Conservation (phyloP, 2,113 vertebrate species). For the Smithornis capensis region DNA sequence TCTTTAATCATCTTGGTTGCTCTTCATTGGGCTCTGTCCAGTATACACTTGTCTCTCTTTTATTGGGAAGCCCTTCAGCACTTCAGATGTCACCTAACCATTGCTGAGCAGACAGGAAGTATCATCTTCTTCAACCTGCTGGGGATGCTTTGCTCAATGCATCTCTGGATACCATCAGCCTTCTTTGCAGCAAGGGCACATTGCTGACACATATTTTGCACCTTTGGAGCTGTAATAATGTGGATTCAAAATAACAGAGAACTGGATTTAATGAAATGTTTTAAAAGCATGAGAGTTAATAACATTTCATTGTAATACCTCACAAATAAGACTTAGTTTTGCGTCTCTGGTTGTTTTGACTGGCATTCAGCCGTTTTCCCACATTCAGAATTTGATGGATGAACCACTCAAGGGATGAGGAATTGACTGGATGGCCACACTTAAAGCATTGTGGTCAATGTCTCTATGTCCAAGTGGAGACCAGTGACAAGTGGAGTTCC, state of each 20-base stretch:
- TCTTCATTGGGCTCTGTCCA: rapidly evolving
- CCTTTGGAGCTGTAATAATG: not conserved
- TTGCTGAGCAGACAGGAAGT: not conserved
- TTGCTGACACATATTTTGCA: rapidly evolving
- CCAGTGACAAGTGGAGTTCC: not conserved
- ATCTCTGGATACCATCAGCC: not conserved
- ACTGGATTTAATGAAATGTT: not conserved
- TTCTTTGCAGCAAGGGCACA: not conserved
- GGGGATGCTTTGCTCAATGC: not conserved
- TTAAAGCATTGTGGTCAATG: not conserved
- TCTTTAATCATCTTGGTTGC: not conserved
- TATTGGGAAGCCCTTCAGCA: not conserved
- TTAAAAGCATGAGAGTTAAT: not conserved
- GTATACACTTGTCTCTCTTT: too few species aligned
- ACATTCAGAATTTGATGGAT: not conserved
- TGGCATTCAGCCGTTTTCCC: not conserved
- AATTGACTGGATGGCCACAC: not conserved
- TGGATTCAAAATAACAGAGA: not conserved
- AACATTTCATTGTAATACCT: not conserved
- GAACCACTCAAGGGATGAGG: not conserved
- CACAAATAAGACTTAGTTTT: not conserved
- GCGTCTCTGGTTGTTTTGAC: not conserved
- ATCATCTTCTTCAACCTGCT: not conserved
- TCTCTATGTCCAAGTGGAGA: not conserved
- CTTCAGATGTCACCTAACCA: not conserved